A percentile compares a stretch with the other conserved stretches of the same genome.
Evolutionary conservation across 1,140 invertebrate species (phyloP).

Genomic region (Atta cephalotes): DNA sequence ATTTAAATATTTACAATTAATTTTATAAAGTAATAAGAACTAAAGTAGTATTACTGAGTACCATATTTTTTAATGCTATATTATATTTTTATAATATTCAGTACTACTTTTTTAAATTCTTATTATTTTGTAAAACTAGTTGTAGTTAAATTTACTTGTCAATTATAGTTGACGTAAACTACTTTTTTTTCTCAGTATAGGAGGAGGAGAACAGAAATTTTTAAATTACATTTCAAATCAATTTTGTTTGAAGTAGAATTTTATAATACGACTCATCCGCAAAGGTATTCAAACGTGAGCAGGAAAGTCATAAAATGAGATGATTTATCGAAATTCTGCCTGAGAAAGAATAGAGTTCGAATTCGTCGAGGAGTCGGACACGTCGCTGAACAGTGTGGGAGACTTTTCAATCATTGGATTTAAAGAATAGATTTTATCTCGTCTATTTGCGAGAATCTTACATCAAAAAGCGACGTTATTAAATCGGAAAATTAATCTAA

Average conservation of each 20-base stretch:
- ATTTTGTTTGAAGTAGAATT: neutral
- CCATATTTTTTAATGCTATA: too few relatives aligned
- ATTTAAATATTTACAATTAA: too few relatives aligned
- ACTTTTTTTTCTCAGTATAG: too few relatives aligned
- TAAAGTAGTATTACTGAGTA: too few relatives aligned
- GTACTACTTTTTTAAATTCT: too few relatives aligned
- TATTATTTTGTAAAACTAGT: too few relatives aligned
- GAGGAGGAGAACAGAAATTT: neutral
- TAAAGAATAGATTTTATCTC: conserved; percentile 6
- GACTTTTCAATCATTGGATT: neutral
- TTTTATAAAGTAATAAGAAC: too few relatives aligned
- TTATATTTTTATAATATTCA: too few relatives aligned
- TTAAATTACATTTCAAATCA: neutral
- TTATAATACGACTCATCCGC: neutral
- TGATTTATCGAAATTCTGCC: neutral
- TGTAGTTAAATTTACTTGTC: too few relatives aligned
- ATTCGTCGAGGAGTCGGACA: neutral
- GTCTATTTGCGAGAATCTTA: neutral
- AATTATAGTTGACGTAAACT: too few relatives aligned
- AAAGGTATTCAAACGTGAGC: neutral
- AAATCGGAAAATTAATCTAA: conserved; percentile 7
- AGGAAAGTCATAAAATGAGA: neutral
- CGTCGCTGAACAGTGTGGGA: neutral
- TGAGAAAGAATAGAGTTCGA: neutral
- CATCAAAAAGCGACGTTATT: neutral